Evolutionary conservation across 2,797 vertebrate species (phyloP).

Genomic region (Hipposideros larvatus): DNA sequence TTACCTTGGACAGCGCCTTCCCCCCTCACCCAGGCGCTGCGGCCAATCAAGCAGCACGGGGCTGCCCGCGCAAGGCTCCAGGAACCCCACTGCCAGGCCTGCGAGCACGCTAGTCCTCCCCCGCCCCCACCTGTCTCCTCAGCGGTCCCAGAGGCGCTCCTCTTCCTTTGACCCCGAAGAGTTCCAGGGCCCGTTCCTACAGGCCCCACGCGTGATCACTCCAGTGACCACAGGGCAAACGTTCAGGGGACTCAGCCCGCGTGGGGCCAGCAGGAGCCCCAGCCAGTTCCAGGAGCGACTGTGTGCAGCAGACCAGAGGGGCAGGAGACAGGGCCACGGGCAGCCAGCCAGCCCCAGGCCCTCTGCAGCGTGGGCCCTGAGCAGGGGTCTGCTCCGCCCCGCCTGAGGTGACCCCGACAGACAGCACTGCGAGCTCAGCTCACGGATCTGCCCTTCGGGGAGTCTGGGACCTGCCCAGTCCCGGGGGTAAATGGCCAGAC

Average conservation of each 20-base stretch:
- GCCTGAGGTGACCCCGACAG: accelerated
- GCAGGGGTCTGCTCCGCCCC: neutral
- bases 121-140: neutral
- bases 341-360: neutral
- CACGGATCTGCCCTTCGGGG: neutral
- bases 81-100: neutral
- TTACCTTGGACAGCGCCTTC: constrained; percentile 86
- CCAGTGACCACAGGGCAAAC: too few species aligned
- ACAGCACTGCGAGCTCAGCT: neutral
- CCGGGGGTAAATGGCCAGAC: too few species aligned
- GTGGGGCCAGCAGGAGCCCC: too few species aligned
- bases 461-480: too few species aligned
- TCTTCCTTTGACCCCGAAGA: neutral
- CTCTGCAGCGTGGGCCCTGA: too few species aligned
- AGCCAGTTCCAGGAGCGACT: too few species aligned
- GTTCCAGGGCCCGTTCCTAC: neutral
- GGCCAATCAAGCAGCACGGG: neutral
- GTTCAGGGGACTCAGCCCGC: neutral
- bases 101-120: accelerated
- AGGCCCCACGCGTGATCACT: accelerated
- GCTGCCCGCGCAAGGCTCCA: neutral
- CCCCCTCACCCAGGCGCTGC: neutral
- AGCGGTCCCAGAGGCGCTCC: accelerated
- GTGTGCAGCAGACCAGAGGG: neutral
- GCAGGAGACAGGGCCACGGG: too few species aligned